phyloP scores from a whole-genome alignment of 2,113 vertebrate genomes.

The Madoqua kirkii region DNA sequence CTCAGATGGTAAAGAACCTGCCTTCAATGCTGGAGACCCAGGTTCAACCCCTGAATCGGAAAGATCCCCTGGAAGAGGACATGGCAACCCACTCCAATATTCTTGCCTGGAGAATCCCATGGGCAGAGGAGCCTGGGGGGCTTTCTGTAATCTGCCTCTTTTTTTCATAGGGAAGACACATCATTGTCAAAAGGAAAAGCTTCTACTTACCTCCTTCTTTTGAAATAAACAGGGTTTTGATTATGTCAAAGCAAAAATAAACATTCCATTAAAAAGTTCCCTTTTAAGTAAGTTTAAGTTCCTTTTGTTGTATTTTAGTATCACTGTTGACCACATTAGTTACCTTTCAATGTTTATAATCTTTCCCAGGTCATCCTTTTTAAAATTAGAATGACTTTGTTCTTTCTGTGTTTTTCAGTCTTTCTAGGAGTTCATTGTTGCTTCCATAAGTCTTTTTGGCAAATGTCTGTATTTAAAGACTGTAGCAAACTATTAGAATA shows the following conservation, averaged over 20 bases:
- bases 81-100: neutral
- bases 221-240: neutral
- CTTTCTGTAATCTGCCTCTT: neutral
- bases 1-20: neutral
- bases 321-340: neutral
- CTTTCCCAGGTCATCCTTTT: neutral
- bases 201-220: neutral
- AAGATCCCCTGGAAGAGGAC: neutral
- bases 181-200: neutral
- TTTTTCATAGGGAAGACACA: neutral
- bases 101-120: neutral
- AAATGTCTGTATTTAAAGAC: neutral
- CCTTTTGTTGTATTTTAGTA: neutral
- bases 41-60: neutral
- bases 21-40: neutral
- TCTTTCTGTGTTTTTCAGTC: neutral
- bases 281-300: conserved; percentile 12
- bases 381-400: neutral
- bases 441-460: neutral
- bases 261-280: neutral
- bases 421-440: neutral
- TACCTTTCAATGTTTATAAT: conserved; percentile 33
- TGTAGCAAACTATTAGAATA: neutral
- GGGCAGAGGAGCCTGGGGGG: neutral
- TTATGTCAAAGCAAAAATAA: neutral